Base-by-base conservation (phyloP, 2,797 vertebrate species). In the Notolepis coatsorum region DNA sequence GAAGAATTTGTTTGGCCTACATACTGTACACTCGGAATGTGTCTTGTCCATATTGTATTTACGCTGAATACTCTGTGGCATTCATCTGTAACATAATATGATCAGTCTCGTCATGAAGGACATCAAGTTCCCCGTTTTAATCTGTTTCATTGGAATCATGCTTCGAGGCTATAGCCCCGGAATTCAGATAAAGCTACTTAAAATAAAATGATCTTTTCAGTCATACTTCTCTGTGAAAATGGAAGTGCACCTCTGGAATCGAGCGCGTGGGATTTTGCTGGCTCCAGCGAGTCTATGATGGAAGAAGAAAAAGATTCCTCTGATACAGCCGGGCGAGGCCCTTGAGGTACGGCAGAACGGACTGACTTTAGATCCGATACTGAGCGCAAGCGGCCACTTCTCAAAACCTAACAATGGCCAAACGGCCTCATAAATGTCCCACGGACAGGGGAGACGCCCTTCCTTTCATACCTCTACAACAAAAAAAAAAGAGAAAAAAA, bases 351-450 rank as follows among this genome's bases (percentile, higher is more conserved):
- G 43, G n/a, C 21, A 2, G 13, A 12, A 2, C 5, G 31, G 2
- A 17, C 38, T 17, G 20, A 38, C 33, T 53, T 53, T n/a, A 33
- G 5, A 43, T 48, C 57, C 39, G 57, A 39, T 49, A 38, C 23
- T 24, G 21, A n/a, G 35, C 15, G 6, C 8, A 21, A 24, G 7
- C 3, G 21, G 12, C 9, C 27, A 50, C 2, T 7, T 17, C 35
- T n/a, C n/a, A n/a, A 27, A 37, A 39, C 51, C 51, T 37, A 66
- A 66, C 47, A 59, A 66, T 52, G 41, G 47, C 48, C 33, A 9
- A 3, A 8, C 3, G 28, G 48, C 59, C 37, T 24, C 28, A 12
- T 13, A 5, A 18, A 45, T 8, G 25, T 55, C 54, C 30, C 27
- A 18, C n/a, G 42, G 9, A 15, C 24, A 21, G 17, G 39, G 52